phyloP scores from a whole-genome alignment of 2,797 vertebrate species.

The Natrix natrix region DNA sequence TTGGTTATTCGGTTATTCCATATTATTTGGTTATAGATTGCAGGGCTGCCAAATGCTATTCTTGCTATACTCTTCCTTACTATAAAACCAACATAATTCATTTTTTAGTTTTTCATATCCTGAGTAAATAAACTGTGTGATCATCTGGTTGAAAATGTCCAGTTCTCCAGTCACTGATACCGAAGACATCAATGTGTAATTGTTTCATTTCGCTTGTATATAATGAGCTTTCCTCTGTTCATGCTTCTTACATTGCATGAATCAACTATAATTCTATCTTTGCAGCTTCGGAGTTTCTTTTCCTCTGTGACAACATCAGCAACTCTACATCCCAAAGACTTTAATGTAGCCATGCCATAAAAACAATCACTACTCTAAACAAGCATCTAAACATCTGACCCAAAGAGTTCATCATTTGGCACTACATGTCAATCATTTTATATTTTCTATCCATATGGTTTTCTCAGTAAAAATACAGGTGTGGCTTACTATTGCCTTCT shows the following conservation, averaged over 20 bases:
- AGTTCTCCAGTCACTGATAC: background rate
- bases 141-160: background rate
- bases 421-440: background rate
- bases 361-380: background rate
- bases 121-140: background rate
- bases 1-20: background rate
- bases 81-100: no score
- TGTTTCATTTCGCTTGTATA: background rate
- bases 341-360: background rate
- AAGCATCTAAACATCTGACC: background rate
- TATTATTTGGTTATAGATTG: background rate
- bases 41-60: background rate
- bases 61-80: background rate
- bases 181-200: background rate
- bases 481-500: background rate
- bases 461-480: background rate
- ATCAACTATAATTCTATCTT: background rate
- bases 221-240: background rate
- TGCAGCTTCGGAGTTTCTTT: background rate
- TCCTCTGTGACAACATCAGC: background rate
- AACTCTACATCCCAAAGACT: background rate
- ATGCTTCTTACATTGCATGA: background rate
- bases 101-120: background rate
- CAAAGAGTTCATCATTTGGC: background rate
- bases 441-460: background rate